Conservation (phyloP, 1,140 invertebrate genomes). For the Diabrotica virgifera region DNA sequence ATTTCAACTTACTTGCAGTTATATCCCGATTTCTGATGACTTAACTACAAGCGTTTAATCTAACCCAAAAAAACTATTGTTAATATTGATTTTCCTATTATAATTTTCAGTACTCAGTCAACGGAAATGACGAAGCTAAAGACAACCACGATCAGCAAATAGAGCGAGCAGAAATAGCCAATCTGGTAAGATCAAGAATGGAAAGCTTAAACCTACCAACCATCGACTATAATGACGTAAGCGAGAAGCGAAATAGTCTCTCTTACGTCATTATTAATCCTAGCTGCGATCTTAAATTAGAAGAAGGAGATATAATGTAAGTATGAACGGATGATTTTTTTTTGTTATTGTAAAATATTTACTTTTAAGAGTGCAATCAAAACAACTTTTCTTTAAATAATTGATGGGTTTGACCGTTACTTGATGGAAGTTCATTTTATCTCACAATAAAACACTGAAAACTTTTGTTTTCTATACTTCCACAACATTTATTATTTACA, state of each 20-base stretch:
- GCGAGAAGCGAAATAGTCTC: constrained; percentile 85
- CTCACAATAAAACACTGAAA: too few relatives aligned
- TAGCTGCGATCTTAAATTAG: constrained; percentile 92
- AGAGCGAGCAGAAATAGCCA: constrained; percentile 91
- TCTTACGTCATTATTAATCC: constrained; percentile 99
- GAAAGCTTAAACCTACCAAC: constrained; percentile 85
- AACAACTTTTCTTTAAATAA: too few relatives aligned
- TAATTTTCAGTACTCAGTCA: constrained; percentile 71
- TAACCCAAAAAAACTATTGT: too few relatives aligned
- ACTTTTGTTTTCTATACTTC: too few relatives aligned
- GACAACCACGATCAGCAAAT: constrained; percentile 87
- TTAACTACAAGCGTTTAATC: too few relatives aligned
- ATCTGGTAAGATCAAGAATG: constrained; percentile 90
- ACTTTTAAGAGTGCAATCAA: not conserved
- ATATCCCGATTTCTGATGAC: too few relatives aligned
- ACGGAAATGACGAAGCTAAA: constrained; percentile 75
- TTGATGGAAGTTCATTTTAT: too few relatives aligned
- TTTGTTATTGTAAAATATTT: too few relatives aligned
- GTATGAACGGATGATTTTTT: constrained; percentile 38
- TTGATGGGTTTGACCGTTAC: too few relatives aligned
- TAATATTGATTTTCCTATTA: too few relatives aligned
- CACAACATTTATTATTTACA: too few relatives aligned
- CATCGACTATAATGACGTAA: constrained; percentile 89
- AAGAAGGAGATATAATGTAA: constrained; percentile 95
- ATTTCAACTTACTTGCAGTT: too few relatives aligned